Percentiles rank a stretch among this genome's conserved stretches.
Conservation (phyloP, 2,797 vertebrate genomes). For the Luscinia megarhynchos region DNA sequence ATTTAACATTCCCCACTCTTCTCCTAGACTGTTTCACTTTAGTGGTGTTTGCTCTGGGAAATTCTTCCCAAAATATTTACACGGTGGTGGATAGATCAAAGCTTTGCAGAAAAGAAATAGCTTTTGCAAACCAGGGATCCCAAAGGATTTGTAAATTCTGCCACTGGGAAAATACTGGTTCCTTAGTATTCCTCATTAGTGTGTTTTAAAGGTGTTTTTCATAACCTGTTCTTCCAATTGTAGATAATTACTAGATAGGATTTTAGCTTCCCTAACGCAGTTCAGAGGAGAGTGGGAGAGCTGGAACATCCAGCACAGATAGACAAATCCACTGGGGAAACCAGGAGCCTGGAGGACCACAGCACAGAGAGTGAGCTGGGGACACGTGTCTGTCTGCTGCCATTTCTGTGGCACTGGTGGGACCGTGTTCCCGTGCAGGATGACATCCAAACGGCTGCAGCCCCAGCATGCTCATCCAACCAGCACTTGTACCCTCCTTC, state of each 20-base stretch:
- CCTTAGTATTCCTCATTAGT: not conserved
- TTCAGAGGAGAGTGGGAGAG: not conserved
- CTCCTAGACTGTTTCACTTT: not conserved
- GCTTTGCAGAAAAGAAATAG: not conserved
- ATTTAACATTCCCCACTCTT: not conserved
- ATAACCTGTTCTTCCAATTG: not conserved
- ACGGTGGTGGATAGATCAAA: not conserved
- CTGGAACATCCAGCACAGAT: not conserved
- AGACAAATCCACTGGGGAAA: not conserved
- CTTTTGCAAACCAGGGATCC: not conserved
- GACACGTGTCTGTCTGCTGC: not conserved
- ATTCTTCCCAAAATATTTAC: constrained; percentile 37
- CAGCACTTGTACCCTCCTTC: not conserved
- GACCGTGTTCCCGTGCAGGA: not conserved
- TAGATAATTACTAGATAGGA: not conserved
- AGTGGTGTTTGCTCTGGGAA: constrained; percentile 2
- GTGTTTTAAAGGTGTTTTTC: constrained; percentile 5
- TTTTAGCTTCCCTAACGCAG: not conserved
- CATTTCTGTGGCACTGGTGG: not conserved
- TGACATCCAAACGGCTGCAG: not conserved
- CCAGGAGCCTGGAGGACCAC: not conserved
- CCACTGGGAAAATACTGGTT: not conserved
- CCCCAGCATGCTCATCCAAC: not conserved
- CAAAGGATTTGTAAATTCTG: not conserved
- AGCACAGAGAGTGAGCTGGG: not conserved